phyloP scores from a whole-genome alignment of 2,113 vertebrate species.

The Scalopus aquaticus region DNA sequence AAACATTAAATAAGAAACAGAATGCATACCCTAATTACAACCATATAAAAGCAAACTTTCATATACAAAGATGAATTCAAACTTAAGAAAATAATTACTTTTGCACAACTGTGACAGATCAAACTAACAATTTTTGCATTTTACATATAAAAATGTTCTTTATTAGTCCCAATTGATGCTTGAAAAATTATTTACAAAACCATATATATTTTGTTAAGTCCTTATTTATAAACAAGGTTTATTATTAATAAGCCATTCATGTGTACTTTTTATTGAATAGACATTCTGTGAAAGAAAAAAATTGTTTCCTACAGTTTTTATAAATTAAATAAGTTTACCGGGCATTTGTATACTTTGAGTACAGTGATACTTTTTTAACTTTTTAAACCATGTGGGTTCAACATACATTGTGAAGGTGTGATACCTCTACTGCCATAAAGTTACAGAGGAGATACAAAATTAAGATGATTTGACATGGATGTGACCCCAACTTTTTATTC shows the following conservation, averaged over 20 bases:
- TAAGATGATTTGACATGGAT: constrained; percentile 17
- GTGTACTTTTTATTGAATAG: neutral
- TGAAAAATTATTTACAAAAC: constrained; percentile 35
- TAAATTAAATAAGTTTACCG: constrained; percentile 36
- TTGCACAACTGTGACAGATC: constrained; percentile 7
- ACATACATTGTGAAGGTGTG: neutral
- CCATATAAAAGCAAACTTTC: constrained; percentile 12
- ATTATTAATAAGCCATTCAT: constrained; percentile 1
- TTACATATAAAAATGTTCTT: constrained; percentile 11
- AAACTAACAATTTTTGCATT: constrained; percentile 16
- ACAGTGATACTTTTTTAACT: neutral
- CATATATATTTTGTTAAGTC: neutral
- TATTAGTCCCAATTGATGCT: neutral
- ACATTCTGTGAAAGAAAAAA: neutral
- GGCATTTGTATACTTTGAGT: neutral
- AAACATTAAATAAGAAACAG: constrained; percentile 24
- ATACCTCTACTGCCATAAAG: neutral
- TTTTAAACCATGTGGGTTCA: neutral
- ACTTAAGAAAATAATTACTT: neutral
- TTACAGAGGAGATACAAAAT: constrained; percentile 38
- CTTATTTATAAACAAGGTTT: neutral
- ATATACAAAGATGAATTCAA: neutral
- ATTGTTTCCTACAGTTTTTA: neutral
- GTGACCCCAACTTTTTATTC: constrained; percentile 26
- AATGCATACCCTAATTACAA: neutral